Evolutionary conservation across 2,888 invertebrate species (phyloP), one percentile per base, ranked within the genome.

Genomic region (Trachelus iudaicus): DNA sequence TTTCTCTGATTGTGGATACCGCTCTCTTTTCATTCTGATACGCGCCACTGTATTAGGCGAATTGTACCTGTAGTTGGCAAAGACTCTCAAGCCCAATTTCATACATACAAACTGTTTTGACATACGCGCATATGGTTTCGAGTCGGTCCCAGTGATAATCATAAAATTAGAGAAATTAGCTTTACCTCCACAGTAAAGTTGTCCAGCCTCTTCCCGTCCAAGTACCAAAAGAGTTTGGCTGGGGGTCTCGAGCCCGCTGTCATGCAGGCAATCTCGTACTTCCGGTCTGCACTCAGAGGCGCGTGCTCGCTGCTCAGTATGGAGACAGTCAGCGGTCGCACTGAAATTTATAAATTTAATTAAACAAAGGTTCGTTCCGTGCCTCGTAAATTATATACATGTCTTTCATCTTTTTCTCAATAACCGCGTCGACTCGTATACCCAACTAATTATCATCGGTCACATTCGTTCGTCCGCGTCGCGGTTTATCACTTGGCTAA

Each of bases 201-300:
- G 73, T 93, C 93, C 83, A 97, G 92, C 83, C 94, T 94, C 81
- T 94, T 93, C 74, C 94, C 95, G 86, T 96, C 96, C 92, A 97
- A 94, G 94, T 95, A 96, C 98, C 98, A 98, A 0, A 95, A 95
- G 81, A 98, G 95, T 87, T 95, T 94, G 0, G 97, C 97, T 0
- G 97, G 95, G 1, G 98, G 97, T 81, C 97, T 92, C 4, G 98
- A 97, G 1, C 98, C 98, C 75, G 95, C 94, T 0, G 96, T 95
- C 90, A 95, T 95, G 90, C 98, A 98, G 69, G 95, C 95, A 83
- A 98, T 93, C 88, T 96, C 96, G 82, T 97, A 96, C 88, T 95
- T 94, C 87, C 96, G 94, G 81, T 96, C 96, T 0, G 97, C 97
- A 68, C 97, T 96, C 80, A 98, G 93, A 0, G 97, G 97, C 4